Evolutionary conservation across 1,140 invertebrate species (phyloP).

Genomic region (Hormaphis cornu): DNA sequence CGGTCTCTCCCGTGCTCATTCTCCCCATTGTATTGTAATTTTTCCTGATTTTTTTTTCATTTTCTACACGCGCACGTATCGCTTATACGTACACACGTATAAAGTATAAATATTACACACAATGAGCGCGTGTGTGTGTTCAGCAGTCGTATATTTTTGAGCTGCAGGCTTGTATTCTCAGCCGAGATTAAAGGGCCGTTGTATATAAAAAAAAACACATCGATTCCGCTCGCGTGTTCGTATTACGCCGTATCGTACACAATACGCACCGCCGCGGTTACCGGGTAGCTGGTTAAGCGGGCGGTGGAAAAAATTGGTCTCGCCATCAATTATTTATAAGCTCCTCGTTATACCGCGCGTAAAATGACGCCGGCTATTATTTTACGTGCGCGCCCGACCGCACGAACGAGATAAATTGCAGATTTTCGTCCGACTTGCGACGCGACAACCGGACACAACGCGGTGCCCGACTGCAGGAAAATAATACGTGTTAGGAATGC

Average conservation of each 20-base stretch:
- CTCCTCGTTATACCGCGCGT: too few species aligned
- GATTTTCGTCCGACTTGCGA: background rate
- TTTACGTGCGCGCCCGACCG: background rate
- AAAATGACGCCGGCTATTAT: too few species aligned
- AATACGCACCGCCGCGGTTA: background rate
- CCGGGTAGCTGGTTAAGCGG: background rate
- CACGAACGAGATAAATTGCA: conserved; percentile 27
- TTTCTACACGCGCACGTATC: background rate
- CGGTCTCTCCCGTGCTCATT: background rate
- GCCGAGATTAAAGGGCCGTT: conserved; percentile 1
- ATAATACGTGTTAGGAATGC: conserved; percentile 15
- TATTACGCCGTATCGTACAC: background rate
- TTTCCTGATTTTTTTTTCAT: too few species aligned
- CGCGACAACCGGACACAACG: background rate
- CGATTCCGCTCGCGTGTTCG: background rate
- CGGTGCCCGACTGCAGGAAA: background rate
- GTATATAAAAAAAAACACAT: background rate
- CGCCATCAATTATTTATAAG: conserved; percentile 25
- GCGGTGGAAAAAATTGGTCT: background rate
- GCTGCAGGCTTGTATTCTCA: too few species aligned
- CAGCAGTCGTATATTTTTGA: too few species aligned
- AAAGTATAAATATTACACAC: too few species aligned
- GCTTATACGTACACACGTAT: too few species aligned
- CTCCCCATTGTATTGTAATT: conserved; percentile 28
- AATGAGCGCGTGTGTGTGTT: too few species aligned